Evolutionary conservation across 2,113 vertebrate species (phyloP), one percentile per base, ranked within the genome.

Genomic region (Onychorhynchus coronatus): DNA sequence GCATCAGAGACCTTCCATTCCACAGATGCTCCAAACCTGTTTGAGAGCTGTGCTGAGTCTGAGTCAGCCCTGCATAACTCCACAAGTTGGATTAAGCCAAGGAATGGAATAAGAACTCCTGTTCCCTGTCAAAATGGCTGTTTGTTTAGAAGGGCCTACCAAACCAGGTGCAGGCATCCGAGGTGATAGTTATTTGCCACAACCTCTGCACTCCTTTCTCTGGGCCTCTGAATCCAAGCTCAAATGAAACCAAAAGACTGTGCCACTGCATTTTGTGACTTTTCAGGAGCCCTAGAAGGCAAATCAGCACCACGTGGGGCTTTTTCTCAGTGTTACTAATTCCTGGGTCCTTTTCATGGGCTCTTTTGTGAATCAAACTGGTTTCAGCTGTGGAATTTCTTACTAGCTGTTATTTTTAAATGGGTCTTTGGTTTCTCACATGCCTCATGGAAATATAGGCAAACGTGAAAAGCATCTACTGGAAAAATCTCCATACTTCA

Each of bases 331-430:
- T 76, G 23, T 44, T 76, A 37, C 9, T 58, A 65, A 70, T 84
- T 91, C 63, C 52, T 81, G 68, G 25, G 72, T 91, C 85, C 42
- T 85, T 85, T 85, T 59, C 35, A 42, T 31, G 15, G 84, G 42
- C 20, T 85, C n/a, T 88, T 68, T 53, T 30, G 41, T 93, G 53
- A 89, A 88, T 85, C 31, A 47, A 88, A 81, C 39, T 25, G 12
- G 49, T 86, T 92, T 76, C 46, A 46, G 74, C 71, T 70, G 70
- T 27, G 74, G 79, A 80, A 86, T 88, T 85, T 94, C 55, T 94
- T 86, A 77, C 73, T 92, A 90, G 75, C 55, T 88, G 68, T 68
- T 95, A 92, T 96, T 96, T 96, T 95, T 84, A 94, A 85, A 47
- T 28, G 35, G 70, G 47, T 55, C 31, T 61, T 76, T 30, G 27